A percentile compares a stretch with the other conserved stretches of the same genome.
phyloP scores from a whole-genome alignment of 2,888 invertebrate species.

The Mythimna loreyi region DNA sequence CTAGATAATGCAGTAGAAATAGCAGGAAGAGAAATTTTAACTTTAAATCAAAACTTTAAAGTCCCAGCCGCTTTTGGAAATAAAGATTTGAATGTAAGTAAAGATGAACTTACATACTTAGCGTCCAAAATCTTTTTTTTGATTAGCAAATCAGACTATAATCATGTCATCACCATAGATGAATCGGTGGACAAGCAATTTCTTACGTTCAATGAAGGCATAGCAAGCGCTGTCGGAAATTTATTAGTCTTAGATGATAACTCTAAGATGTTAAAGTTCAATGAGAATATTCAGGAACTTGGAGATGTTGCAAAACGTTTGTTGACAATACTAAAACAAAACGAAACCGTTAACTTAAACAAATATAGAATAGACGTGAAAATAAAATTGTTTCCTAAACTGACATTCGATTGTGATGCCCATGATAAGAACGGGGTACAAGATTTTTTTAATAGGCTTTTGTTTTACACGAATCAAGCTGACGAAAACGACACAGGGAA shows the following conservation, averaged over 20 bases:
- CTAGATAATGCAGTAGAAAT: background rate
- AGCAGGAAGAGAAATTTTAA: slow-evolving; percentile 5
- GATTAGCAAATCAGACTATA: background rate
- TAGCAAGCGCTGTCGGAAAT: slow-evolving; percentile 7
- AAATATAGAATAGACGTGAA: slow-evolving; percentile 9
- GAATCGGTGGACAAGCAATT: background rate
- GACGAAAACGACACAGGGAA: slow-evolving; percentile 1
- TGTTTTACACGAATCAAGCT: slow-evolving; percentile 7
- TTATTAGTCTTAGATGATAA: slow-evolving; percentile 3
- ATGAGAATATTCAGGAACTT: slow-evolving; percentile 8
- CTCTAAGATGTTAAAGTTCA: slow-evolving; percentile 11
- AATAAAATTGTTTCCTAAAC: slow-evolving; percentile 1
- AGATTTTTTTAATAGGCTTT: slow-evolving; percentile 2
- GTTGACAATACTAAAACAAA: background rate
- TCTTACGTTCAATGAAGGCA: slow-evolving; percentile 1
- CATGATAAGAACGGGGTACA: background rate
- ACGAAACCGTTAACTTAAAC: background rate
- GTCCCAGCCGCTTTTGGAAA: slow-evolving; percentile 2
- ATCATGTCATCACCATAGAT: slow-evolving; percentile 10
- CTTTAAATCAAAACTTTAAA: slow-evolving; percentile 2
- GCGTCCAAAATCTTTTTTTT: background rate
- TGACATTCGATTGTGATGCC: slow-evolving; percentile 6
- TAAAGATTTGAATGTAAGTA: slow-evolving; percentile 5
- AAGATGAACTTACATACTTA: slow-evolving; percentile 5
- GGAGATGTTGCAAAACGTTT: slow-evolving; percentile 4